Percentiles rank a stretch among this genome's conserved stretches.
These are phyloP conservation scores for Monochamus saltuarius DNA, from an alignment of 1,140 invertebrate species.

Conservation along the genomic window DNA sequence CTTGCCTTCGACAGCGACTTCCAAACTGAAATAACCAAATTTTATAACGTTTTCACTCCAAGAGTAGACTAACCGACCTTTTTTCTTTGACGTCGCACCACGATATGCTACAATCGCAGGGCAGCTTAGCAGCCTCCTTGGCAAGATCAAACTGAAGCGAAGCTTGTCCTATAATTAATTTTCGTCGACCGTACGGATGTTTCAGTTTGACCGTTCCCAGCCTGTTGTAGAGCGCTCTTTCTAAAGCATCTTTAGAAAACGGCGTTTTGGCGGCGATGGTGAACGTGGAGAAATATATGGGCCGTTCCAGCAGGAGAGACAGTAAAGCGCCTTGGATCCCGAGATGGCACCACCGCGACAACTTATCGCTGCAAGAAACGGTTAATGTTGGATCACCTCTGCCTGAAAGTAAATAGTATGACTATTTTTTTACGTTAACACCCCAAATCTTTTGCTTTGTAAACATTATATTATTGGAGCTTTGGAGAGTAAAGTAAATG, in stretches of 20 bases:
- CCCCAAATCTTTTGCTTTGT: no score
- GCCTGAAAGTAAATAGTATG: constrained; percentile 31
- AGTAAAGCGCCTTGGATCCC: constrained; percentile 82
- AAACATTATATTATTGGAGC: background rate
- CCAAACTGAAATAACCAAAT: constrained; percentile 57
- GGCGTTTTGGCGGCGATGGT: constrained; percentile 70
- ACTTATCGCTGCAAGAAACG: constrained; percentile 92
- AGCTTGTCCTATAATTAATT: constrained; percentile 48
- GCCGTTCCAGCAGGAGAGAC: constrained; percentile 64
- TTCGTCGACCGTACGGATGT: constrained; percentile 41
- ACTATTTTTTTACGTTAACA: no score
- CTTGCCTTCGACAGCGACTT: constrained; percentile 77
- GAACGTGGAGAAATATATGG: constrained; percentile 71
- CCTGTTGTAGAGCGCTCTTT: constrained; percentile 63
- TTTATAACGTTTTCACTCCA: background rate
- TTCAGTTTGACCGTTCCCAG: constrained; percentile 48
- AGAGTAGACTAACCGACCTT: background rate
- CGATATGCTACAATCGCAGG: constrained; percentile 62
- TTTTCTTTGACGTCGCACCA: constrained; percentile 54
- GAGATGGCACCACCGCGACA: constrained; percentile 82
- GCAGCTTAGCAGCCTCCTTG: constrained; percentile 52
- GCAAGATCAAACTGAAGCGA: constrained; percentile 51
- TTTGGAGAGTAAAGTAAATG: background rate
- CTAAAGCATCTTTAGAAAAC: constrained; percentile 63
- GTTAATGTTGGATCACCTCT: constrained; percentile 86